A percentile compares a stretch with the other conserved stretches of the same genome.
Evolutionary conservation across 2,113 vertebrate genomes (phyloP).

Genomic region (Mobula birostris): DNA sequence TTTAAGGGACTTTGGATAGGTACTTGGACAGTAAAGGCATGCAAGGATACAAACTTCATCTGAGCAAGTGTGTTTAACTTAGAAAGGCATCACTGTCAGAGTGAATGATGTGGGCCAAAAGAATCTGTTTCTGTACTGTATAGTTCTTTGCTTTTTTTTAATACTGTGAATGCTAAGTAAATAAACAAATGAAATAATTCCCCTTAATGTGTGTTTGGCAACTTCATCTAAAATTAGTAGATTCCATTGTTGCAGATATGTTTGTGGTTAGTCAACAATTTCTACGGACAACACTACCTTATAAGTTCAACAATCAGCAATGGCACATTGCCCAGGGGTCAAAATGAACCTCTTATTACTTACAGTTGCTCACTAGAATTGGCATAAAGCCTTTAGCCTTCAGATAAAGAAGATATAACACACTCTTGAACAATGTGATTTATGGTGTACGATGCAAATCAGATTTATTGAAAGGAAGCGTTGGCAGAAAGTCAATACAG

Average conservation of each 20-base stretch:
- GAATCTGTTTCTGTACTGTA: too few relatives aligned
- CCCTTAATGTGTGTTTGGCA: too few relatives aligned
- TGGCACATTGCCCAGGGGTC: not conserved
- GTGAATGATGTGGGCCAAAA: too few relatives aligned
- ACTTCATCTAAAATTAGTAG: not conserved
- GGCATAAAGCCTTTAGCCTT: not conserved
- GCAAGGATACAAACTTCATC: too few relatives aligned
- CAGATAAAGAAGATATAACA: not conserved
- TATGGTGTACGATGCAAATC: not conserved
- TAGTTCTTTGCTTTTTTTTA: too few relatives aligned
- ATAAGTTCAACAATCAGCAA: not conserved
- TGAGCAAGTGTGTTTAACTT: too few relatives aligned
- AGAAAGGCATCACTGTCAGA: too few relatives aligned
- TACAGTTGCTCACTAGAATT: not conserved
- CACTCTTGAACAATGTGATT: not conserved
- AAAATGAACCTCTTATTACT: conserved; percentile 19
- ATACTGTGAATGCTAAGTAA: not conserved
- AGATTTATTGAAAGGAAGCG: not conserved
- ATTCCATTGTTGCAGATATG: too few relatives aligned
- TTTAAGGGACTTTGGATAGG: too few relatives aligned
- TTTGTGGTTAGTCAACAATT: not conserved
- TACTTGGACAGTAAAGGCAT: too few relatives aligned
- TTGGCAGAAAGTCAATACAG: not conserved
- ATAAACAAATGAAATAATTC: not conserved
- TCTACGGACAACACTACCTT: conserved; percentile 6